A percentile compares a stretch with the other conserved stretches of the same genome.
phyloP scores from a whole-genome alignment of 1,140 invertebrate species.

The Diplogasteroides magnus region DNA sequence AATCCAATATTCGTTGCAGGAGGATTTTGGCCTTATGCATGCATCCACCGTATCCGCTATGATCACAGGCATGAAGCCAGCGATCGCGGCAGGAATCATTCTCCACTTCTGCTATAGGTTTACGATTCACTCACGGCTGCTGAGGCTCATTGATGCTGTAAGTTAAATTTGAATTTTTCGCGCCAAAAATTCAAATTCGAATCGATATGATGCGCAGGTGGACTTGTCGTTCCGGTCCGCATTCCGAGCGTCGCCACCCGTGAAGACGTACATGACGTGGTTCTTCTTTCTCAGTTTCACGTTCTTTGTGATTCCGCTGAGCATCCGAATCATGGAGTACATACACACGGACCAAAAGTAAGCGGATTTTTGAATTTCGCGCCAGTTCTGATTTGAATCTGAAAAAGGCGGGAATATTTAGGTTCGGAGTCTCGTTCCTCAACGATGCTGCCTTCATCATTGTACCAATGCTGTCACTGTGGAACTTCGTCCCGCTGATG shows the following conservation, averaged over 20 bases:
- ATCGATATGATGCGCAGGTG: neutral
- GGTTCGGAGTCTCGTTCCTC: slow-evolving; percentile 5
- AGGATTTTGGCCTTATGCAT: slow-evolving; percentile 41
- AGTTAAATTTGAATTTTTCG: slow-evolving; percentile 2
- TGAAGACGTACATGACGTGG: neutral
- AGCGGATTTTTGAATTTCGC: neutral
- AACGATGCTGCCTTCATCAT: slow-evolving; percentile 36
- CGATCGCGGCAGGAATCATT: slow-evolving; percentile 39
- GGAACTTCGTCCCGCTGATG: slow-evolving; percentile 45
- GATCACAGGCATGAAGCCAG: slow-evolving; percentile 45
- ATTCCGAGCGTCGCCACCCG: neutral
- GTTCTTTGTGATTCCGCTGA: slow-evolving; percentile 31
- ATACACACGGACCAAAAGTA: slow-evolving; percentile 18
- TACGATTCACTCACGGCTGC: slow-evolving; percentile 37
- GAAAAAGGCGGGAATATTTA: too few relatives aligned
- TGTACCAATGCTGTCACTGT: slow-evolving; percentile 41
- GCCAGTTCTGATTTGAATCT: slow-evolving; percentile 7
- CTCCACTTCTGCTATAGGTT: slow-evolving; percentile 34
- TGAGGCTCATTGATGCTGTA: slow-evolving; percentile 32
- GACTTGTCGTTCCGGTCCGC: neutral
- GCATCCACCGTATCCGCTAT: slow-evolving; percentile 44
- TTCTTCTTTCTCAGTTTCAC: slow-evolving; percentile 34
- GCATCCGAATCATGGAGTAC: slow-evolving; percentile 31
- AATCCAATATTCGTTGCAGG: slow-evolving; percentile 3
- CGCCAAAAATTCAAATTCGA: slow-evolving; percentile 4